Evolutionary conservation across 2,113 vertebrate species (phyloP), one percentile per base, ranked within the genome.

Genomic region (Phycodurus eques): DNA sequence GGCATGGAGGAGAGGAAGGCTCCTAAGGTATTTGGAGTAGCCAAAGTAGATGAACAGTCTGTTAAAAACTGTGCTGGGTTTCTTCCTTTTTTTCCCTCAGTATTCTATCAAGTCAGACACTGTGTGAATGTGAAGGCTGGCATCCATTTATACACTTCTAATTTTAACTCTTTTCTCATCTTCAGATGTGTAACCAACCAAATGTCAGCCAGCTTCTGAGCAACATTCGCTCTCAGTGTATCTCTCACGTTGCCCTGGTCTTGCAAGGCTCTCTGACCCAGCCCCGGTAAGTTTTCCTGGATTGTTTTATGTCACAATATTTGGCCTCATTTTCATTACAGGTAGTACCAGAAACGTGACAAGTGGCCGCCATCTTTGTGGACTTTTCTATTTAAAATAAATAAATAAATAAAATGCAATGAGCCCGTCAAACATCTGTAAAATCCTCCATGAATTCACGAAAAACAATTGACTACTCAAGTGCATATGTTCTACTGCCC

Each of bases 1-100:
- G 96, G 97, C 86, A 99, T 99, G 92, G 98, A 99, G 86, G 97
- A 98, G 89, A 96, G 96, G 79, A 99, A 98, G 93, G 96, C 97
- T 89, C 98, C 98, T 89, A 99, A 99, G 96, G 98, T 98, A 19
- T 56, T 53, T 79, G n/a, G 35, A 1, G 65, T 10, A 68, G 10
- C 69, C 56, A 59, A 0, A 74, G 33, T 22, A 65, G 20, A 65
- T 3, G 9, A 39, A 68, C 17, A 54, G 33, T 11, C 31, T 68
- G 11, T 68, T 59, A 27, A 31, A 31, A 51, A 17, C 13, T 33
- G 9, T 65, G 12, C 44, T 17, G n/a, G 12, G 1, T 27, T 65
- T 10, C 7, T 64, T 20, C 9, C 19, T 43, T 43, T 1, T n/a
- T 2, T 8, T 14, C 60, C 31, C 3, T 67, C 22, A 46, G 43